These are phyloP conservation scores for Pseudolaguvia tuberculata DNA, from an alignment of 2,113 vertebrate genomes.

Conservation along the genomic window DNA sequence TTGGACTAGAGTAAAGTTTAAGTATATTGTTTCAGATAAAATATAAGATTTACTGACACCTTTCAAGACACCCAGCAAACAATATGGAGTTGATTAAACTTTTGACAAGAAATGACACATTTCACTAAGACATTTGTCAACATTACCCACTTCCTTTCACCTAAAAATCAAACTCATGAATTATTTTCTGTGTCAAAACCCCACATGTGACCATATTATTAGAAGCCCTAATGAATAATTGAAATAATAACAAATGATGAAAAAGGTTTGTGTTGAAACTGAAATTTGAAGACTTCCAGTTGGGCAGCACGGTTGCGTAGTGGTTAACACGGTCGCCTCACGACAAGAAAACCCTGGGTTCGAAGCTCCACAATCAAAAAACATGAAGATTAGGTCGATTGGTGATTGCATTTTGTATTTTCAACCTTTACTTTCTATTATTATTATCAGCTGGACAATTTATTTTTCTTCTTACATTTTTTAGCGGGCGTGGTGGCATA, in stretches of 20 bases:
- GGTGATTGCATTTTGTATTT: no score
- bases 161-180: neutral
- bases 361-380: no score
- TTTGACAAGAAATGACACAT: neutral
- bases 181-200: neutral
- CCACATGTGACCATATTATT: conserved; percentile 4
- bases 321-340: no score
- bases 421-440: no score
- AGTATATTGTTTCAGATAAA: neutral
- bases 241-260: neutral
- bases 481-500: no score
- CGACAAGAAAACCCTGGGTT: no score
- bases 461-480: no score
- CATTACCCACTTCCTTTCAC: neutral
- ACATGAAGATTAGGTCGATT: no score
- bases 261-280: conserved; percentile 1
- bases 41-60: neutral
- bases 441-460: no score
- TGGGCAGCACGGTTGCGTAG: no score
- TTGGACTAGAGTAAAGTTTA: neutral
- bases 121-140: neutral
- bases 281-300: neutral
- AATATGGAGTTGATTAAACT: neutral
- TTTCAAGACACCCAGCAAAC: neutral
- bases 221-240: neutral